A percentile compares a stretch with the other conserved stretches of the same genome.
phyloP scores from a whole-genome alignment of 2,113 vertebrate genomes.

The Pluvialis apricaria region DNA sequence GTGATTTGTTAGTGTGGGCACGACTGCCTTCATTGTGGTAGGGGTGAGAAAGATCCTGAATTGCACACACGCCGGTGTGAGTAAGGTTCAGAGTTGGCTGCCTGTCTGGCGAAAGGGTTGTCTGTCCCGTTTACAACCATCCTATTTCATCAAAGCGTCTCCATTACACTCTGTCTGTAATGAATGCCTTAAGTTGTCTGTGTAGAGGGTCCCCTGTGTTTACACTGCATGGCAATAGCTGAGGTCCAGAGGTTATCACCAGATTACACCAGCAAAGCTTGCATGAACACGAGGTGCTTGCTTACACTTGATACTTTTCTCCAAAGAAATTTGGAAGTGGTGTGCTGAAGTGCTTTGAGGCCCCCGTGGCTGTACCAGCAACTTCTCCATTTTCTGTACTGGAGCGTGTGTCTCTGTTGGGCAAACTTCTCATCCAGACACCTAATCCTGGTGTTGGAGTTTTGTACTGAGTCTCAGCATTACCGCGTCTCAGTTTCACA shows the following conservation, averaged over 20 bases:
- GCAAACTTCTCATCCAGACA: not conserved
- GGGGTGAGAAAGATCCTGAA: not conserved
- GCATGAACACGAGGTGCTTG: not conserved
- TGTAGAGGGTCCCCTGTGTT: not conserved
- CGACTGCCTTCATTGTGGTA: not conserved
- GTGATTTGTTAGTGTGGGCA: not conserved
- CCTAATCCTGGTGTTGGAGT: not conserved
- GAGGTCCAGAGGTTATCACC: not conserved
- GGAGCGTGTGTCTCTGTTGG: accelerated
- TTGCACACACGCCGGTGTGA: not conserved
- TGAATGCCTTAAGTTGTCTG: not conserved
- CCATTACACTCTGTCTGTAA: not conserved
- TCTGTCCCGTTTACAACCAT: not conserved
- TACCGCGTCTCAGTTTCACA: not conserved
- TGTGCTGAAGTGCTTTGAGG: not conserved
- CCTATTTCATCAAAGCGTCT: not conserved
- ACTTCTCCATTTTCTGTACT: not conserved
- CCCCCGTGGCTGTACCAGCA: accelerated
- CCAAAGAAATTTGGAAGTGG: not conserved
- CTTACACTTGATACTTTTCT: not conserved
- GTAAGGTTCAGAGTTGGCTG: not conserved
- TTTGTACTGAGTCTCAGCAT: accelerated
- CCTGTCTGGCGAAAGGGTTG: not conserved
- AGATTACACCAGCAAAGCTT: not conserved
- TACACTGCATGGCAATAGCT: accelerated